Percentiles rank a stretch among this genome's conserved stretches.
phyloP scores from a whole-genome alignment of 2,113 vertebrate species.

The Pelodiscus sinensis region DNA sequence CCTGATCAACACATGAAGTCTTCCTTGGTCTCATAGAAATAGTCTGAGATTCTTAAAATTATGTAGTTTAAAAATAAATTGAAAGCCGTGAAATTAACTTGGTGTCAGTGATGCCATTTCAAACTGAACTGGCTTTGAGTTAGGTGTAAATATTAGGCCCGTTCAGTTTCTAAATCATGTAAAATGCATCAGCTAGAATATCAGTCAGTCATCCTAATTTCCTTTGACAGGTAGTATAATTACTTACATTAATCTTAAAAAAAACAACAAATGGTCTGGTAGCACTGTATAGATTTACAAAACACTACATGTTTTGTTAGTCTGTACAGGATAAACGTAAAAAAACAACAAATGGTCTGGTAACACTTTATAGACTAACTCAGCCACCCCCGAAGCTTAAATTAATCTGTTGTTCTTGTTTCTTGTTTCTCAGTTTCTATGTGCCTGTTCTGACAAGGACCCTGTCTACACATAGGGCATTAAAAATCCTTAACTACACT shows the following conservation, averaged over 20 bases:
- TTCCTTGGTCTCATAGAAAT: background rate
- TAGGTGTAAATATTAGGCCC: background rate
- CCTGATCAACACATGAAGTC: background rate
- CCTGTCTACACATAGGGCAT: background rate
- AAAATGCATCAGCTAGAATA: background rate
- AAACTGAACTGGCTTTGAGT: background rate
- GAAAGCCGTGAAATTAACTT: background rate
- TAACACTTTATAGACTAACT: too few species aligned
- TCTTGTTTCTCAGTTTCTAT: background rate
- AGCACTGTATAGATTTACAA: too few species aligned
- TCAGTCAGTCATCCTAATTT: background rate
- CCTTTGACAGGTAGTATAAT: background rate
- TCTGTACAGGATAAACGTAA: too few species aligned
- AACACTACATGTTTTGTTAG: too few species aligned
- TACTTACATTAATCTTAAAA: background rate
- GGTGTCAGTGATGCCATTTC: background rate
- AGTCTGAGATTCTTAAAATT: background rate
- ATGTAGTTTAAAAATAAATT: background rate
- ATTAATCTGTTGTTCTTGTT: background rate
- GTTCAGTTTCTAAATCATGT: fast-evolving
- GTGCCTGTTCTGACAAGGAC: background rate
- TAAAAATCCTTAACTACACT: background rate
- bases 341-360: too few species aligned
- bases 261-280: too few species aligned
- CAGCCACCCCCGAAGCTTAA: background rate